A percentile compares a stretch with the other conserved stretches of the same genome.
Evolutionary conservation across 2,113 vertebrate genomes (phyloP).

Genomic region (Lepus americanus): DNA sequence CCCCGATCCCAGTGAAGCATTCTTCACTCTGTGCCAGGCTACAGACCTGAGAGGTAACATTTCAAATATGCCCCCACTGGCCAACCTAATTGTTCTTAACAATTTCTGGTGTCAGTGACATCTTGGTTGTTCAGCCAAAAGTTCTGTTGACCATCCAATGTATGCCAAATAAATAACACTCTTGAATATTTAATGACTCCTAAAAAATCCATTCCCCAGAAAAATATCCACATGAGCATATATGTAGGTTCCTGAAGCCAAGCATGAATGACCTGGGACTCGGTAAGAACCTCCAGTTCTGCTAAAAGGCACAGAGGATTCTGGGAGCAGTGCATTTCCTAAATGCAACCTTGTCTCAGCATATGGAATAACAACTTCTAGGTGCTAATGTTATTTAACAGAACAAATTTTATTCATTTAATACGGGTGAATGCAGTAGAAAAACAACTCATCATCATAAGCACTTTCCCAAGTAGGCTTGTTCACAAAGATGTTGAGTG

Average conservation of each 20-base stretch:
- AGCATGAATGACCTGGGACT: neutral
- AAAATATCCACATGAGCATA: neutral
- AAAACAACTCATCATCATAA: slow-evolving; percentile 28
- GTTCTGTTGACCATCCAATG: too few relatives aligned
- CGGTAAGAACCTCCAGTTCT: neutral
- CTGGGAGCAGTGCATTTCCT: neutral
- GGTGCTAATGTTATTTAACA: neutral
- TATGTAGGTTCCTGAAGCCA: neutral
- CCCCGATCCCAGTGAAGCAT: neutral
- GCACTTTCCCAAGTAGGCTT: neutral
- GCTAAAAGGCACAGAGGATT: neutral
- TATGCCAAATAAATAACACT: neutral
- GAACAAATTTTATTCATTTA: slow-evolving; percentile 8
- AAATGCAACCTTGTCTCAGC: neutral
- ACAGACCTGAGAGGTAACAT: neutral
- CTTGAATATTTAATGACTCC: neutral
- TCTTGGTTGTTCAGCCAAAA: too few relatives aligned
- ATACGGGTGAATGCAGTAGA: neutral
- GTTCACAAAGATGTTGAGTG: neutral
- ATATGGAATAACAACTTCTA: neutral
- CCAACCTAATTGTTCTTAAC: neutral
- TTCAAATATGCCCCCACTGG: neutral
- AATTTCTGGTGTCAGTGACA: neutral
- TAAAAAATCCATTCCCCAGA: neutral
- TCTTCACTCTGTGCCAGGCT: neutral